Conservation (phyloP, 2,113 vertebrate genomes). For the Garra rufa region DNA sequence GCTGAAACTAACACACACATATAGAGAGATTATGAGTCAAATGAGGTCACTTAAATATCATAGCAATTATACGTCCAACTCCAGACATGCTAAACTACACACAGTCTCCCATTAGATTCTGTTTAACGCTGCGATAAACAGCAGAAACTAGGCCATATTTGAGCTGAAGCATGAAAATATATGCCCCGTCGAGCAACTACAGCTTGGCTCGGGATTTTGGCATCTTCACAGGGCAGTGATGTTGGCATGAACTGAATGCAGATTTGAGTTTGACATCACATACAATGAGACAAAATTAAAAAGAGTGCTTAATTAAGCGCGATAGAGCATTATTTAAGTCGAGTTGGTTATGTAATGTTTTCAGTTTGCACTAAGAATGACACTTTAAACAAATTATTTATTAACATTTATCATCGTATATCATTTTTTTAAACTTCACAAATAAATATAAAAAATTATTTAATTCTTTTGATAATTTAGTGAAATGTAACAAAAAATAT, state of each 20-base stretch:
- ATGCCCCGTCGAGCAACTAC: neutral
- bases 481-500: neutral
- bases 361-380: neutral
- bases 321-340: neutral
- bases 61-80: neutral
- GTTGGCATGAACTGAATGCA: neutral
- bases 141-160: neutral
- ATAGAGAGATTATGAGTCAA: constrained; percentile 29
- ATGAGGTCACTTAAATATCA: neutral
- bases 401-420: too few species aligned
- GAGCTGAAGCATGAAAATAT: neutral
- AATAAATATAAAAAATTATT: neutral
- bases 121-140: neutral
- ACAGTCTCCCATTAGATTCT: neutral
- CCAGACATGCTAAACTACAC: neutral
- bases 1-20: constrained; percentile 81
- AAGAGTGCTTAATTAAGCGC: neutral
- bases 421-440: neutral
- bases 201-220: neutral
- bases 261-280: neutral
- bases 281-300: neutral
- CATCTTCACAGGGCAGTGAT: neutral
- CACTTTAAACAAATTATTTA: too few species aligned
- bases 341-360: neutral
- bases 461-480: too few species aligned